Evolutionary conservation across 1,140 invertebrate species (phyloP), one percentile per base, ranked within the genome.

Genomic region (Delia radicum): DNA sequence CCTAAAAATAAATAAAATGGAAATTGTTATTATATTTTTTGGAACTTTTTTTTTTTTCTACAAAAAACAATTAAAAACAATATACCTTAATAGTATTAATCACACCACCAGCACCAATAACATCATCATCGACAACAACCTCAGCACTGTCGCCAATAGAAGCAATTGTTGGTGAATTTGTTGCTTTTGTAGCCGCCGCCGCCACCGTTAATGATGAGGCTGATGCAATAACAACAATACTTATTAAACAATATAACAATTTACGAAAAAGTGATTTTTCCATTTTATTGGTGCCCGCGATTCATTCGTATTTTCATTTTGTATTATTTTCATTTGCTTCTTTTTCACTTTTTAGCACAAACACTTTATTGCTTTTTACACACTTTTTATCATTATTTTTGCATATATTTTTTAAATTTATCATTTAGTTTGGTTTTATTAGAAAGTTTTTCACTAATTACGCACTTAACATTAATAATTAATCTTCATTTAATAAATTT

Each of bases 151-250:
- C 65, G n/a, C n/a, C n/a, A n/a, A n/a, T n/a, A n/a, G n/a, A n/a
- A n/a, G n/a, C n/a, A n/a, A n/a, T n/a, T 69, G 29, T 55, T 71
- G 26, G 24, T 5, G 24, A 7, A 27, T 46, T 72, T 21, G 69
- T 61, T 73, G 37, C 29, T 73, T 37, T 42, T 73, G 55, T n/a
- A 27, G 21, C 13, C 18, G 72, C 31, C 7, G 46, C 28, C 46
- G 65, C 33, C 42, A 28, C 33, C 13, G 75, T n/a, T n/a, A n/a
- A n/a, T n/a, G n/a, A n/a, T n/a, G n/a, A 63, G 76, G 83, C 83
- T 85, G 83, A 85, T 85, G 82, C 81, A 85, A 85, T 85, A 75
- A 67, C 63, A 76, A 79, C 73, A 79, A 78, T 79, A 29, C 79
- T 76, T 31, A 79, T 26, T 77, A 83, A 82, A 85, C 77, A 78